Conservation (phyloP, 1,140 invertebrate species). For the Papilio helenus region DNA sequence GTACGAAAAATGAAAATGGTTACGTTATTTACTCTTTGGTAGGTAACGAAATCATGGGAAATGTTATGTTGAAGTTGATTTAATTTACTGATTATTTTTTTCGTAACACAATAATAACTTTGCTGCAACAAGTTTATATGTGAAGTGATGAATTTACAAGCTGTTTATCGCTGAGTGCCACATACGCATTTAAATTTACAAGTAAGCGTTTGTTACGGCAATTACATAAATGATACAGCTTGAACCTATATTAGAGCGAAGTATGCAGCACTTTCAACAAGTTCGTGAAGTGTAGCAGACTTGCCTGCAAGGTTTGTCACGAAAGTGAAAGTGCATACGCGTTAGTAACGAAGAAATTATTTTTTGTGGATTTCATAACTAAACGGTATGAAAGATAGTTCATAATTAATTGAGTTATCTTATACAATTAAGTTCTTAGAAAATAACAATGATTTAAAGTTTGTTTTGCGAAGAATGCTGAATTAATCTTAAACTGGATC, state of each 20-base stretch:
- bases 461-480: not conserved
- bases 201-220: conserved; percentile 36
- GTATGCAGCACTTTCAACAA: conserved; percentile 38
- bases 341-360: conserved; percentile 9
- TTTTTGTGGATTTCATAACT: conserved; percentile 13
- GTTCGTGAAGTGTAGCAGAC: conserved; percentile 34
- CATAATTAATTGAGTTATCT: not conserved
- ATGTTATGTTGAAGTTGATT: conserved; percentile 35
- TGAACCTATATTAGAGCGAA: conserved; percentile 37
- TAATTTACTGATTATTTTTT: conserved; percentile 20
- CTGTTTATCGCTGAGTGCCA: conserved; percentile 18
- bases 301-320: conserved; percentile 5
- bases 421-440: not conserved
- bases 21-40: conserved; percentile 13
- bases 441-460: not conserved
- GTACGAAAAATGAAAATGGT: not conserved
- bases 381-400: conserved; percentile 18
- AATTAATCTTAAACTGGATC: not conserved
- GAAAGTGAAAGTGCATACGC: conserved; percentile 39
- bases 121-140: conserved; percentile 29
- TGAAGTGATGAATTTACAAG: conserved; percentile 36
- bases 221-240: conserved; percentile 36
- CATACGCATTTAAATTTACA: conserved; percentile 34
- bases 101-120: conserved; percentile 18
- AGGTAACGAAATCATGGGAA: conserved; percentile 15